phyloP scores from a whole-genome alignment of 35 echinoderm and acorn worm species.

The Heliocidaris erythrogramma region DNA sequence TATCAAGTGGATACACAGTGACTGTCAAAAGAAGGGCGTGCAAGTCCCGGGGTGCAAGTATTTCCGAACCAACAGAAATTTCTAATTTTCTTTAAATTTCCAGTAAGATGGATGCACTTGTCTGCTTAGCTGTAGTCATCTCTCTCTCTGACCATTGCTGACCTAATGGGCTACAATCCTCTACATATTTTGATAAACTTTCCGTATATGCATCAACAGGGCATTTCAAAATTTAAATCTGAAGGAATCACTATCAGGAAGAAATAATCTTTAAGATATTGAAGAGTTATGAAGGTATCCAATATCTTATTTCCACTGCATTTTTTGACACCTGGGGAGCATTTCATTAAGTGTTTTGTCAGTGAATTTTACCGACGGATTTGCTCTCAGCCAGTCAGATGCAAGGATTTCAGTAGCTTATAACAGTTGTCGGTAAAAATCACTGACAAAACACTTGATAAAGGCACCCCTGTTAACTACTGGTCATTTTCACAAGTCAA shows the following conservation, averaged over 20 bases:
- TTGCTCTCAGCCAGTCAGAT: no score
- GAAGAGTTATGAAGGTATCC: not conserved
- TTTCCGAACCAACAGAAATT: no score
- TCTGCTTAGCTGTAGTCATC: not conserved
- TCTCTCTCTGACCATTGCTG: no score
- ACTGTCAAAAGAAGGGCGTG: no score
- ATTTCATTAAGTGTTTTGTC: no score
- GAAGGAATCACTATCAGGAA: not conserved
- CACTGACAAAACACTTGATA: no score
- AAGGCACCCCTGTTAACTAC: no score
- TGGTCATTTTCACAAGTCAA: not conserved
- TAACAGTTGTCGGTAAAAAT: no score
- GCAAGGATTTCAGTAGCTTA: no score
- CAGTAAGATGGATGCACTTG: no score
- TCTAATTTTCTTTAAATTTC: no score
- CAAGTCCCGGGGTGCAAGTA: not conserved
- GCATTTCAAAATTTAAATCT: not conserved
- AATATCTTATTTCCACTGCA: not conserved
- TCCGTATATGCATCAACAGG: not conserved
- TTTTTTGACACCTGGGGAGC: conserved; percentile 5
- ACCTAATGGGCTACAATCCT: not conserved
- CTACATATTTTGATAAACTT: not conserved
- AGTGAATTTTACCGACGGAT: no score
- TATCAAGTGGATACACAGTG: not conserved
- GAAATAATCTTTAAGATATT: not conserved